Evolutionary conservation across 2,113 vertebrate genomes (phyloP).

Genomic region (Oncorhynchus masou): DNA sequence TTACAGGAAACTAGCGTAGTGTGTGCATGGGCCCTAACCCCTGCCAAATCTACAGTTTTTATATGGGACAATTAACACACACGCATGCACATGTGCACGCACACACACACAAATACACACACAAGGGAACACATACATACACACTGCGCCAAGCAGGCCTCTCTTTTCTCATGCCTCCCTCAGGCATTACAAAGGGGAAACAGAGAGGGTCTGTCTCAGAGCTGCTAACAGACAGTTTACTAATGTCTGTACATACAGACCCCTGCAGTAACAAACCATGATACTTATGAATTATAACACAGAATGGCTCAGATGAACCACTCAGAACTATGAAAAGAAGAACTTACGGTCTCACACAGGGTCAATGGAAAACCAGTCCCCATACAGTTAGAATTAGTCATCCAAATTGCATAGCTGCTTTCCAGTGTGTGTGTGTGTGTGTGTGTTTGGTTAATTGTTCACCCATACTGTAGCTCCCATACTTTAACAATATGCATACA

Average conservation of each 20-base stretch:
- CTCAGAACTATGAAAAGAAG: neutral
- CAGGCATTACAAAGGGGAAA: neutral
- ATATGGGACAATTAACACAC: neutral
- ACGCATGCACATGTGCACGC: neutral
- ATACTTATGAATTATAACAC: neutral
- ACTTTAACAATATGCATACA: conserved; percentile 38
- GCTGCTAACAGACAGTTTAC: neutral
- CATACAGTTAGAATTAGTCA: too few species aligned
- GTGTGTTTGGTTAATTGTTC: neutral
- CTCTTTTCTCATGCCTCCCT: neutral
- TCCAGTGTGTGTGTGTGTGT: neutral
- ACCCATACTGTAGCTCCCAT: neutral
- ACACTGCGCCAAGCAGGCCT: neutral
- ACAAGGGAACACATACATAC: neutral
- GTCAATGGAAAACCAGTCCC: neutral
- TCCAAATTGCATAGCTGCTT: neutral
- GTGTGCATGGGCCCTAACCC: neutral
- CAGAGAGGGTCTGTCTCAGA: neutral
- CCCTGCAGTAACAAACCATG: neutral
- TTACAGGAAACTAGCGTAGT: neutral
- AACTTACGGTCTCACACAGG: neutral
- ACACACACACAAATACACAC: neutral
- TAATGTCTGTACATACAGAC: neutral
- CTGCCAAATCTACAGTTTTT: conserved; percentile 4
- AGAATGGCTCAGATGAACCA: neutral